These are phyloP conservation scores for Siniperca undulata DNA, from an alignment of 2,797 vertebrate species.

Conservation along the genomic window DNA sequence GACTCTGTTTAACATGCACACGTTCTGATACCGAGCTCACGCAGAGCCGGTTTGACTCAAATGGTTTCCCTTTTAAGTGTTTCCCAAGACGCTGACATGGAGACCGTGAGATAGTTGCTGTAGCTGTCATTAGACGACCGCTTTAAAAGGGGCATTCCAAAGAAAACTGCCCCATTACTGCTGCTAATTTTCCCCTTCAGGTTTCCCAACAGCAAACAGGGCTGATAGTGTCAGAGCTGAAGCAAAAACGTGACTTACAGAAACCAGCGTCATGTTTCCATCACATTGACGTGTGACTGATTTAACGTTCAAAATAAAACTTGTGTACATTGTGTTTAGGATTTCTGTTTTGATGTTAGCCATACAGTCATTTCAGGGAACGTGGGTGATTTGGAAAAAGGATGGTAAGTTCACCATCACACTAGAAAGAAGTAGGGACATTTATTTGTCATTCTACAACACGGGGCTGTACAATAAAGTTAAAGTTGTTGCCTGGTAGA, in stretches of 20 bases:
- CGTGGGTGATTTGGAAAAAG: conserved; percentile 30
- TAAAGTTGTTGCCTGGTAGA: no score
- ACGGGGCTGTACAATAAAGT: no score
- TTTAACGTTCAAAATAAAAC: conserved; percentile 24
- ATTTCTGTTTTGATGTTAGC: conserved; percentile 31
- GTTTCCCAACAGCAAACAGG: conserved; percentile 68
- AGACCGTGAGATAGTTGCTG: conserved; percentile 66
- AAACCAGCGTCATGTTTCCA: conserved; percentile 46
- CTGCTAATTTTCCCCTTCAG: conserved; percentile 57
- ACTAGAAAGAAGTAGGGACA: background rate
- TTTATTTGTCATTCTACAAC: no score
- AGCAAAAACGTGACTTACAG: conserved; percentile 59
- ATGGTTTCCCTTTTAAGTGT: conserved; percentile 58
- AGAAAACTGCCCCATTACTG: conserved; percentile 72
- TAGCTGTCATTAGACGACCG: conserved; percentile 55
- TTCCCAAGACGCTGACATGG: conserved; percentile 56
- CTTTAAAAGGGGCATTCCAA: conserved; percentile 78
- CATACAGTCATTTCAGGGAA: conserved; percentile 37
- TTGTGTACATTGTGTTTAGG: background rate
- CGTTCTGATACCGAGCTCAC: conserved; percentile 55
- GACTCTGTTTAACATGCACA: conserved; percentile 46
- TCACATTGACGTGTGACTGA: conserved; percentile 7
- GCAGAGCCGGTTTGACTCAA: conserved; percentile 65
- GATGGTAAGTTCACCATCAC: conserved; percentile 25
- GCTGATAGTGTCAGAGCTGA: conserved; percentile 29